Base-by-base conservation (phyloP, 2,888 invertebrate species). In the Tetranychus piercei region DNA sequence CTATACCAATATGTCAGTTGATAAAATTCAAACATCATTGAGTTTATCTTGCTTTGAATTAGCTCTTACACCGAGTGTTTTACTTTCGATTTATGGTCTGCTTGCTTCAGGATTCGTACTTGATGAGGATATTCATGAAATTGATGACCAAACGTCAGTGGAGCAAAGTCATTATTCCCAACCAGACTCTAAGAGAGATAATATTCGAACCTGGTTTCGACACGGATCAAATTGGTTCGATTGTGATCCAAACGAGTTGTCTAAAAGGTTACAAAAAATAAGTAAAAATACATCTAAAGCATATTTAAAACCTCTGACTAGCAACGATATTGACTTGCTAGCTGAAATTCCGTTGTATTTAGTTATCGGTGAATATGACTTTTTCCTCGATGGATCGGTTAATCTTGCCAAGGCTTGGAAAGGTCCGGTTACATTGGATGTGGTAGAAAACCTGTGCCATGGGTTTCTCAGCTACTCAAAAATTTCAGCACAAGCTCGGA, bases 401-500 rank as follows among this genome's bases (percentile, higher is more conserved):
- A 45, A 44, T 45, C 20, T 72, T 15, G 72, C 72, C 7, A 72
- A 44, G 18, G 45, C 44, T 20, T 72, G 72, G 72, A 44, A 45
- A 72, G 72, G 70, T n/a, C 23, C 75, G 43, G 89, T 94, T 18
- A 87, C 87, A 11, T 84, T 99, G 78, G 92, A 94, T 81, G 88
- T 97, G 74, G 82, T 97, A 3, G 88, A 90, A 77, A 92, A 91
- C 2, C 84, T 99, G 71, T 94, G 95, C 0, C 99, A 99, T 82
- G 99, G 97, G 66, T 99, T 97, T 84, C 87, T 99, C 20, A 69
- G 69, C 34, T 69, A 69, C 8, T 69, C 69, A 18, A 69, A 69
- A 22, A 69, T 69, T 23, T 69, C 69, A 20, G 11, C 9, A 5
- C 22, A 69, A 23, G 20, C 22, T n/a, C n/a, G 69, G 20, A 18